Percentiles rank a stretch among this genome's conserved stretches.
These are phyloP conservation scores for Pelecanus crispus DNA, from an alignment of 2,113 vertebrate genomes.

Conservation along the genomic window DNA sequence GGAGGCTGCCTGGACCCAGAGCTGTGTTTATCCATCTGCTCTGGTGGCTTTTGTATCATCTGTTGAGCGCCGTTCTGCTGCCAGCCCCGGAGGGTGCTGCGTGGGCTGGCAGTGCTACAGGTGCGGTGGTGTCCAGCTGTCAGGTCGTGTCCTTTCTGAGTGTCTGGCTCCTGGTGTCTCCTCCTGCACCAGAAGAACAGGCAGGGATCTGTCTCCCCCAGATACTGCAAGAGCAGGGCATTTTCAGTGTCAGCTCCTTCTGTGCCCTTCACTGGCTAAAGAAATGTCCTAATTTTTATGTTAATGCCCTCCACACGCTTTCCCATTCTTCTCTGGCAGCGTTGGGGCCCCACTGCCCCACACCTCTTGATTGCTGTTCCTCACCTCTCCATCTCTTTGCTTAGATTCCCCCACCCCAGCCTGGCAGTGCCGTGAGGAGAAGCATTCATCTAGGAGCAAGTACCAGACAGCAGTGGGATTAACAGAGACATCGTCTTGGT, in stretches of 20 bases:
- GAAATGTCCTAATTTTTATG: neutral
- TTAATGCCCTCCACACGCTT: neutral
- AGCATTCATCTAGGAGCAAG: neutral
- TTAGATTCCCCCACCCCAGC: neutral
- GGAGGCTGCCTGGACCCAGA: neutral
- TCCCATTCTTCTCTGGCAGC: neutral
- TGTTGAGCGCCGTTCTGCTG: neutral
- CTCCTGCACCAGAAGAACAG: neutral
- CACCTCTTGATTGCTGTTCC: neutral
- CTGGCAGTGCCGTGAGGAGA: neutral
- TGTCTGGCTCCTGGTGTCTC: neutral
- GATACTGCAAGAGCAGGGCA: neutral
- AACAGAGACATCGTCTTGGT: rapidly evolving
- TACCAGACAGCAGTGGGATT: neutral
- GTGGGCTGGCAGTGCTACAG: neutral
- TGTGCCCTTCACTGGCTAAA: neutral
- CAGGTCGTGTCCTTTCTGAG: neutral
- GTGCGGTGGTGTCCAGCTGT: neutral
- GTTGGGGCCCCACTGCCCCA: neutral
- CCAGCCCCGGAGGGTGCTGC: neutral
- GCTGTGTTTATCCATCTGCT: neutral
- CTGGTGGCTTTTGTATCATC: neutral
- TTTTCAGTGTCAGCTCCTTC: neutral
- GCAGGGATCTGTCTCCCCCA: neutral
- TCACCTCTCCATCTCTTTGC: neutral